These are phyloP conservation scores for Eupithecia pulchellata DNA, from an alignment of 2,888 invertebrate species.

Conservation along the genomic window DNA sequence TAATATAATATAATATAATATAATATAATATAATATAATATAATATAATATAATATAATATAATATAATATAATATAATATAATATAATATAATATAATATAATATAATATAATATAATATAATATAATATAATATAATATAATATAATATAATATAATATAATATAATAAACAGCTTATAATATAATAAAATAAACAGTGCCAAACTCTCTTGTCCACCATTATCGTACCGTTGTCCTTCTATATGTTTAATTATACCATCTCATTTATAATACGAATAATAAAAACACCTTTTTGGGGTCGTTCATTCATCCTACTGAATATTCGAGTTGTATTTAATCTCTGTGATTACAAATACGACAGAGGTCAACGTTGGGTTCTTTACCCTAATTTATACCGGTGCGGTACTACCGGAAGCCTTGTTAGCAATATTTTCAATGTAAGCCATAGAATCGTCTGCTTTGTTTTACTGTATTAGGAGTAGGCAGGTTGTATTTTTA, in stretches of 20 bases:
- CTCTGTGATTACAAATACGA: conserved; percentile 56
- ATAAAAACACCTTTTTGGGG: conserved; percentile 51
- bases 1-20: too few species aligned
- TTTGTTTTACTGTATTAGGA: conserved; percentile 12
- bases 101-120: too few species aligned
- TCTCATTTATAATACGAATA: conserved; percentile 40
- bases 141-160: too few species aligned
- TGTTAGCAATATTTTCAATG: conserved; percentile 45
- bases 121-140: too few species aligned
- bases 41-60: too few species aligned
- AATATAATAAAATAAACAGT: too few species aligned
- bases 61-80: too few species aligned
- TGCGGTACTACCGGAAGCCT: conserved; percentile 26
- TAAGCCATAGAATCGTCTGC: conserved; percentile 33
- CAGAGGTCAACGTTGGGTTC: conserved; percentile 41
- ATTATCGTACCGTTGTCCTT: conserved; percentile 7
- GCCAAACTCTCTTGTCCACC: not conserved
- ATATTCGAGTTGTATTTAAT: conserved; percentile 61
- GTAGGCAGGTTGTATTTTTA: not conserved
- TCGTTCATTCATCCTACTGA: conserved; percentile 52
- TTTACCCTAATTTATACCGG: conserved; percentile 46
- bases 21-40: too few species aligned
- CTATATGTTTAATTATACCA: conserved; percentile 39
- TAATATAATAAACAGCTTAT: too few species aligned
- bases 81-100: too few species aligned